Base-by-base conservation (phyloP, 2,113 vertebrate genomes). In the Trematomus loennbergii region DNA sequence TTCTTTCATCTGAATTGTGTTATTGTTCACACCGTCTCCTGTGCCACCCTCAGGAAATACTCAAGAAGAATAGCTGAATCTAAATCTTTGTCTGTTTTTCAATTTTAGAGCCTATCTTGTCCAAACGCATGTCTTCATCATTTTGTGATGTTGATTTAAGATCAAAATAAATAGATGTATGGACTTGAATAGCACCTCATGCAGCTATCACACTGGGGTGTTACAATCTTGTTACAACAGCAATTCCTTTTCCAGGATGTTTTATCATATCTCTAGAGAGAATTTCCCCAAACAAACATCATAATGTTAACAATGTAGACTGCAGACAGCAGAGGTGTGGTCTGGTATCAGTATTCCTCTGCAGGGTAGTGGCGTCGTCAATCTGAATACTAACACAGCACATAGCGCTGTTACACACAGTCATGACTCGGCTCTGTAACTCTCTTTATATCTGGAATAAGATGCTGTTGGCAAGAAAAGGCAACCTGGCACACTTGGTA, bases 401-500 rank as follows among this genome's bases (percentile, higher is more conserved):
- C 78, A 72, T 71, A 78, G 61, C 13, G 52, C 49, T 60, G 60
- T 49, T 62, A 36, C 49, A 46, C 53, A 17, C 22, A 18, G 17
- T 72, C 65, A n/a, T 50, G 45, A 58, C 25, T 16, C 50, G 43
- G 62, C 48, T 79, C 60, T 66, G 50, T 45, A 36, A 17, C 22
- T 59, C 29, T 16, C 20, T 54, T 52, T 57, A 55, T 48, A 15
- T 70, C 57, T 46, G 81, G 75, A 82, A 66, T 70, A 74, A 48
- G 67, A 79, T 12, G 22, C 66, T 76, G 72, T 36, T 86, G 78
- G 75, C 83, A 75, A 57, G 59, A 77, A 33, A 25, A 48, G 6
- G 12, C 63, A 12, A 5, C 45, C 62, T 69, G 75, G 78, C 79
- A 79, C 54, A 36, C 72, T 61, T 33, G 0, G 20, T 17, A 61